Base-by-base conservation (phyloP, 1,140 invertebrate genomes). In the Heliothis subflexa region DNA sequence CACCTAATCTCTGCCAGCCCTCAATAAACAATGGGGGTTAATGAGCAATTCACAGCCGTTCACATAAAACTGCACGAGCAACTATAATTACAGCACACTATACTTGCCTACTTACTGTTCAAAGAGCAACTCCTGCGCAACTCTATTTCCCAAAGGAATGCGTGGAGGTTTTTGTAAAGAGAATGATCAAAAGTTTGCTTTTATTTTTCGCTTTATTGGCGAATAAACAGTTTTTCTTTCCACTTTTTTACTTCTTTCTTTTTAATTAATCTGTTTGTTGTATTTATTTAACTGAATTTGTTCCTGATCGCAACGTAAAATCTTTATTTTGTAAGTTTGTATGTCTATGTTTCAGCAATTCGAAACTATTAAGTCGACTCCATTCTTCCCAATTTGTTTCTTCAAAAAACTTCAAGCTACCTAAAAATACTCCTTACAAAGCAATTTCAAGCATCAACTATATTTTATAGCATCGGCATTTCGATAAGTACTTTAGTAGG, bases 21-120 rank as follows among this genome's bases (percentile, higher is more conserved):
- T 76, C 47, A 64, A 52, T 62, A 7, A 47, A 76, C 55, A 76
- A 76, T 76, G 14, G 59, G 21, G 73, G 73, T 76, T 76, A 76
- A 76, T 76, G 73, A 76, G 73, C 14, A 62, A 75, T 75, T 50
- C 57, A 59, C 52, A 72, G 70, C 33, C 45, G 45, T 49, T 64
- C 33, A 76, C 49, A 64, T 50, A 64, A 64, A 76, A 76, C 59
- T 64, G 61, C 57, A 75, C 57, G 40, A 50, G 50, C 33, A 12
- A 21, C 18, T 59, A 40, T 64, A 50, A 64, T 47, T 64, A 64
- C 33, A 16, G 33, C 21, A 13, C 14, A 55, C n/a, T 33, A 13
- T 62, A 74, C 2, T 45, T 40, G 72, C 45, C 47, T 73, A 73
- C 54, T 73, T 73, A 61, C 40, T 61, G 16, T 47, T 72, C 40